Evolutionary conservation across 2,888 invertebrate species (phyloP).

Genomic region (Meteorus colon): DNA sequence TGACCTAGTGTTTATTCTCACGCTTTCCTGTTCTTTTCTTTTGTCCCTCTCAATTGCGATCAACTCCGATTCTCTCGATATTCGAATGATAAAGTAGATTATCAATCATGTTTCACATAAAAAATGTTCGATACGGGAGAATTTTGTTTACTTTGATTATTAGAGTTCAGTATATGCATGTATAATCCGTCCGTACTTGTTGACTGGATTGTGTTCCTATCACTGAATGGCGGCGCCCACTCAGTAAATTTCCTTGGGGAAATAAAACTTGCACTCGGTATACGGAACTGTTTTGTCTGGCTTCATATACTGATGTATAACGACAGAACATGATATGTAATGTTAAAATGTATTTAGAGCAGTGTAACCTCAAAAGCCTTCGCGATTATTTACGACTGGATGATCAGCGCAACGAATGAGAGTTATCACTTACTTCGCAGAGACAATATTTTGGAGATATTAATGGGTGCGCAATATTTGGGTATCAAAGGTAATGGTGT

Average conservation of each 20-base stretch:
- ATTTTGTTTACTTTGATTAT: not conserved
- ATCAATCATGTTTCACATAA: not conserved
- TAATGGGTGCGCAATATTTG: slow-evolving; percentile 82
- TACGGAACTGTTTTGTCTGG: not conserved
- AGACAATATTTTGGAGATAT: slow-evolving; percentile 83
- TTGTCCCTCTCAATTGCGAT: no score
- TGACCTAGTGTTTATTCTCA: no score
- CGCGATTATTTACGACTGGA: slow-evolving; percentile 86
- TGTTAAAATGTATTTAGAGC: slow-evolving; percentile 60
- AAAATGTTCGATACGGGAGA: not conserved
- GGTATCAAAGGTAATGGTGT: slow-evolving; percentile 78
- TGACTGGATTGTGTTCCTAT: not conserved
- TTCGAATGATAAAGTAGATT: no score
- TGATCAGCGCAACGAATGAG: slow-evolving; percentile 80
- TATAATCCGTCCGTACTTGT: not conserved
- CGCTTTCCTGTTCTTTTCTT: no score
- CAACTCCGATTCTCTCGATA: no score
- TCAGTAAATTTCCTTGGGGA: slow-evolving; percentile 51
- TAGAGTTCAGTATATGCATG: not conserved
- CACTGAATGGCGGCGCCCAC: not conserved
- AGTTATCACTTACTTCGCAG: slow-evolving; percentile 80
- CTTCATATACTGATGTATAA: not conserved
- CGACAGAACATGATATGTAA: slow-evolving; percentile 38
- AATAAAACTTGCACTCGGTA: slow-evolving; percentile 43
- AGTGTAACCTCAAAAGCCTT: slow-evolving; percentile 77